Percentiles rank a stretch among this genome's conserved stretches.
Conservation (phyloP, 2,888 invertebrate species). For the Ferrisia virgata region DNA sequence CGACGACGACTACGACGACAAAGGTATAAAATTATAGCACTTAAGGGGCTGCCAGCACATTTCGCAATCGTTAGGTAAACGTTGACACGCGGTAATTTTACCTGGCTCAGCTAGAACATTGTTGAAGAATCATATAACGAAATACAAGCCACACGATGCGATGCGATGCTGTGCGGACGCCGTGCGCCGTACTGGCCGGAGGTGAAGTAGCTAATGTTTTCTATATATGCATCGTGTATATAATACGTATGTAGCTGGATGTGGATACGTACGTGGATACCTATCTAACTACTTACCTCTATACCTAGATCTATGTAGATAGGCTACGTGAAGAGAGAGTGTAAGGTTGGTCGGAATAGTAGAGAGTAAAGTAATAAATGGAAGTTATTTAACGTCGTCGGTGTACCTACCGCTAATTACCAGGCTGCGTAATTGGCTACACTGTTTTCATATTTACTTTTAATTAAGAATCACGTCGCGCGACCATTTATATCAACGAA, state of each 20-base stretch:
- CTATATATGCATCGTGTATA: neutral
- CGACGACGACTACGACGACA: neutral
- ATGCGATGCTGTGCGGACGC: neutral
- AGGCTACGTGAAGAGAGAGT: neutral
- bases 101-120: neutral
- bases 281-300: neutral
- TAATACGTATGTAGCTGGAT: neutral
- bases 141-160: neutral
- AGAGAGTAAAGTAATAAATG: conserved; percentile 27
- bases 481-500: conserved; percentile 23
- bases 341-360: neutral
- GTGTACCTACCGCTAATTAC: conserved; percentile 27
- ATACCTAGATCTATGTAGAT: neutral
- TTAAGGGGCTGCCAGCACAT: conserved; percentile 13
- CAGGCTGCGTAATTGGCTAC: conserved; percentile 33
- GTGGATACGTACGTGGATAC: neutral
- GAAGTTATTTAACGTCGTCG: conserved; percentile 35
- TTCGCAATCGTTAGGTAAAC: conserved; percentile 9
- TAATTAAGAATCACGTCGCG: conserved; percentile 34
- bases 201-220: neutral
- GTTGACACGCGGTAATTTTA: conserved; percentile 1
- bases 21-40: conserved; percentile 14
- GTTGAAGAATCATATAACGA: conserved; percentile 1
- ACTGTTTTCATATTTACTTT: conserved; percentile 42
- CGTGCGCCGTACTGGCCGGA: neutral